phyloP scores from a whole-genome alignment of 1,140 invertebrate species.

The Cherax quadricarinatus region DNA sequence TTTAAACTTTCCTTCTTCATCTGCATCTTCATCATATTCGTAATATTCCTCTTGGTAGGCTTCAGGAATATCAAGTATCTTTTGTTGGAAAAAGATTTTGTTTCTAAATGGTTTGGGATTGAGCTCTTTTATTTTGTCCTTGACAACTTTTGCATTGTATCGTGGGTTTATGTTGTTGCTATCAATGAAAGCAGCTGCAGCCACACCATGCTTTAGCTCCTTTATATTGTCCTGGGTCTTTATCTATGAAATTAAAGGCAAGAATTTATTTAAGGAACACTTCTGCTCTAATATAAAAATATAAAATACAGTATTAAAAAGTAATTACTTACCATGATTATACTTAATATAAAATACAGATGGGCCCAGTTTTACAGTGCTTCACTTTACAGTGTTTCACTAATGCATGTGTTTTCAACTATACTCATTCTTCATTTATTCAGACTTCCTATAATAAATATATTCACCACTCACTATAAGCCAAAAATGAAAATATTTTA shows the following conservation, averaged over 20 bases:
- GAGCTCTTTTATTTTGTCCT: conserved; percentile 2
- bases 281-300: background rate
- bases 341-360: too few species aligned
- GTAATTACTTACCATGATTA: too few species aligned
- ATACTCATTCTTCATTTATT: too few species aligned
- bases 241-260: background rate
- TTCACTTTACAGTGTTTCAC: too few species aligned
- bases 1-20: conserved; percentile 7
- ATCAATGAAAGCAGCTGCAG: background rate
- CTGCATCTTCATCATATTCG: background rate
- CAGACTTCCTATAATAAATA: too few species aligned
- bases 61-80: background rate
- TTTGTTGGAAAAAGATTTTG: conserved; percentile 16
- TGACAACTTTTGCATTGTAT: conserved; percentile 13
- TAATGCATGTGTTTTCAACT: too few species aligned
- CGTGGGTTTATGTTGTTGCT: conserved; percentile 25
- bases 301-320: too few species aligned
- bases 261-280: background rate
- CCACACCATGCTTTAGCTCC: background rate
- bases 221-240: background rate
- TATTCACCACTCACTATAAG: too few species aligned
- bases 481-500: too few species aligned
- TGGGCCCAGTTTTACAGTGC: too few species aligned
- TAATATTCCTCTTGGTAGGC: background rate
- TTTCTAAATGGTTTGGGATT: background rate